phyloP scores from a whole-genome alignment of 2,888 invertebrate genomes.

The Drosophila greeni region DNA sequence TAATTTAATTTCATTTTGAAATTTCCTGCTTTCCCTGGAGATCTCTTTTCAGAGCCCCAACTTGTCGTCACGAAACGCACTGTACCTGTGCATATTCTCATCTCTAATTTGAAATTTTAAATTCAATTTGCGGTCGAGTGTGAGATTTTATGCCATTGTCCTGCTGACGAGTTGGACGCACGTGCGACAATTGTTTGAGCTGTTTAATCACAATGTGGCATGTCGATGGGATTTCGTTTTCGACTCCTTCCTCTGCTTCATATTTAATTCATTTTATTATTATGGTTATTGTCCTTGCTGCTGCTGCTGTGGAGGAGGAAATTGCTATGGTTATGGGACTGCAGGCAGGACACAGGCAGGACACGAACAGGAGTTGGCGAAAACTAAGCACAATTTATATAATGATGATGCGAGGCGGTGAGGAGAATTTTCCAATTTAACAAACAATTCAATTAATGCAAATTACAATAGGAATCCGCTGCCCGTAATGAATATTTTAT shows the following conservation, averaged over 20 bases:
- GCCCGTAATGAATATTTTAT: slow-evolving; percentile 74
- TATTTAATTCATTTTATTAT: slow-evolving; percentile 72
- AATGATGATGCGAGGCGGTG: slow-evolving; percentile 23
- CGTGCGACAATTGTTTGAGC: slow-evolving; percentile 63
- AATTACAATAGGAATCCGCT: slow-evolving; percentile 59
- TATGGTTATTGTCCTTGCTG: slow-evolving; percentile 66
- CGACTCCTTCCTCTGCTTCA: slow-evolving; percentile 29
- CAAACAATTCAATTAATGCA: slow-evolving; percentile 76
- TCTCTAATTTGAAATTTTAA: slow-evolving; percentile 68
- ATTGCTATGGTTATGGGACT: slow-evolving; percentile 53
- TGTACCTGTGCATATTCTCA: slow-evolving; percentile 8
- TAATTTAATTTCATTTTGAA: not conserved
- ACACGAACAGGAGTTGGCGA: not conserved
- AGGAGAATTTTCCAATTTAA: slow-evolving; percentile 64
- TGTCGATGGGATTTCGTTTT: slow-evolving; percentile 2
- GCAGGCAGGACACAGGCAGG: no score
- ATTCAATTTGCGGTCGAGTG: slow-evolving; percentile 59
- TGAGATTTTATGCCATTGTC: slow-evolving; percentile 47
- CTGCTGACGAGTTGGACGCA: slow-evolving; percentile 29
- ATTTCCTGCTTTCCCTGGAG: no score
- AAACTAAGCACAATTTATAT: slow-evolving; percentile 51
- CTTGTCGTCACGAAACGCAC: slow-evolving; percentile 7
- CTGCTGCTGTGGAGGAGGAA: slow-evolving; percentile 7
- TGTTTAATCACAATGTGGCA: slow-evolving; percentile 68
- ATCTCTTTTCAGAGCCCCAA: not conserved